These are phyloP conservation scores for Spea multiplicata DNA, from an alignment of 2,113 vertebrate genomes.

Conservation along the genomic window DNA sequence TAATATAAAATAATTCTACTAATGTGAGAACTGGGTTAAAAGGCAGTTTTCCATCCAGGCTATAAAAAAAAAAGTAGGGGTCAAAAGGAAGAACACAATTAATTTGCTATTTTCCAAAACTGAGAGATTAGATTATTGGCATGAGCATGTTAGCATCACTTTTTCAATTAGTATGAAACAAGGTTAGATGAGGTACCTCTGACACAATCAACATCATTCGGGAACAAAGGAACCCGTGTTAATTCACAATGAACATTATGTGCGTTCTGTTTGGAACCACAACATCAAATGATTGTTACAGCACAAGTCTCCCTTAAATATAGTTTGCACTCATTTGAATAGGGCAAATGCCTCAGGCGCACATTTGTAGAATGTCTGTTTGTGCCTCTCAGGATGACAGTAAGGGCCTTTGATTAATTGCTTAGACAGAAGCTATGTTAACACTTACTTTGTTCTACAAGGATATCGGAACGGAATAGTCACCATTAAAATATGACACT, in stretches of 20 bases:
- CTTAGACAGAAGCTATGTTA: constrained; percentile 34
- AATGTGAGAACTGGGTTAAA: neutral
- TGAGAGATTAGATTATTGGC: constrained; percentile 16
- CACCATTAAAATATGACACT: constrained; percentile 28
- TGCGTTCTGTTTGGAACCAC: constrained; percentile 34
- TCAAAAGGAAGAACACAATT: constrained; percentile 1
- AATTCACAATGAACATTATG: constrained; percentile 41
- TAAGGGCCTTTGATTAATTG: constrained; percentile 43
- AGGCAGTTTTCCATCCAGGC: neutral
- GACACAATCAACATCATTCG: constrained; percentile 39
- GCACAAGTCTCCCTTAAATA: constrained; percentile 44
- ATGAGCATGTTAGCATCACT: constrained; percentile 24
- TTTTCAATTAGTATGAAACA: constrained; percentile 26
- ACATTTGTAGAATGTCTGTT: constrained; percentile 37
- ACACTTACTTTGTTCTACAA: constrained; percentile 26
- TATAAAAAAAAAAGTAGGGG: neutral
- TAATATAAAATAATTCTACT: neutral
- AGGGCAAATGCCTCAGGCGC: constrained; percentile 41
- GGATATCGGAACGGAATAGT: constrained; percentile 15
- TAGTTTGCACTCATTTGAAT: constrained; percentile 46
- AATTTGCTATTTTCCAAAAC: neutral
- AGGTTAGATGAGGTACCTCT: constrained; percentile 45
- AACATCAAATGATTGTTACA: constrained; percentile 41
- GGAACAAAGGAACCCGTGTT: constrained; percentile 40
- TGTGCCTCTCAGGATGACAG: constrained; percentile 46